These are phyloP conservation scores for Ceratosolen solmsi DNA, from an alignment of 1,140 invertebrate genomes.

Conservation along the genomic window DNA sequence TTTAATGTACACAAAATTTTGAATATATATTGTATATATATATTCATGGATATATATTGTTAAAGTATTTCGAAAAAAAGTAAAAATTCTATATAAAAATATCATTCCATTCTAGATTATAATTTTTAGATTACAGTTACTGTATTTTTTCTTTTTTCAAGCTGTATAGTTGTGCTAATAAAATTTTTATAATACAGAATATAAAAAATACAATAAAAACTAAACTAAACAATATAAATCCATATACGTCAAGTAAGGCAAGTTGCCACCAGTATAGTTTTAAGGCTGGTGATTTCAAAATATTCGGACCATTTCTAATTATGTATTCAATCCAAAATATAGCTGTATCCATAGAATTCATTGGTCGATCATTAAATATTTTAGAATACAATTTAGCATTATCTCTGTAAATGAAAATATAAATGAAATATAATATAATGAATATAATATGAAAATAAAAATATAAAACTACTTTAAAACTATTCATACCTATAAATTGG, in stretches of 20 bases:
- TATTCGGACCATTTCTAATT: constrained; percentile 3
- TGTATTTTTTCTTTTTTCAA: not conserved
- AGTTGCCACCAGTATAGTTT: constrained; percentile 32
- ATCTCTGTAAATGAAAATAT: not conserved
- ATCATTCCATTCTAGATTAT: too few relatives aligned
- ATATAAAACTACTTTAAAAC: not conserved
- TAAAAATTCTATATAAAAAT: too few relatives aligned
- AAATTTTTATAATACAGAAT: not conserved
- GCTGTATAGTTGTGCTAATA: not conserved
- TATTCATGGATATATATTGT: too few relatives aligned
- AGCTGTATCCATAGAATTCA: constrained; percentile 34
- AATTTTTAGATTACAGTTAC: too few relatives aligned
- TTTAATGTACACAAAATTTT: too few relatives aligned
- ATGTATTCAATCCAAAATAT: constrained; percentile 38
- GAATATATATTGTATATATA: too few relatives aligned
- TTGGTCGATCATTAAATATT: constrained; percentile 5
- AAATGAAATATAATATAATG: not conserved
- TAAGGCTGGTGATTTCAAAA: not conserved
- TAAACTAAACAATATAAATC: constrained; percentile 10
- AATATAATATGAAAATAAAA: not conserved
- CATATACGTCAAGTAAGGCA: constrained; percentile 28
- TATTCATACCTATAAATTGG: constrained; percentile 51
- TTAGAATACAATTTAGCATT: not conserved
- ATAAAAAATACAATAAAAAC: not conserved
- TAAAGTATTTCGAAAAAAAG: too few relatives aligned